phyloP scores from a whole-genome alignment of 2,797 vertebrate species.

The Centropyge bicolor region DNA sequence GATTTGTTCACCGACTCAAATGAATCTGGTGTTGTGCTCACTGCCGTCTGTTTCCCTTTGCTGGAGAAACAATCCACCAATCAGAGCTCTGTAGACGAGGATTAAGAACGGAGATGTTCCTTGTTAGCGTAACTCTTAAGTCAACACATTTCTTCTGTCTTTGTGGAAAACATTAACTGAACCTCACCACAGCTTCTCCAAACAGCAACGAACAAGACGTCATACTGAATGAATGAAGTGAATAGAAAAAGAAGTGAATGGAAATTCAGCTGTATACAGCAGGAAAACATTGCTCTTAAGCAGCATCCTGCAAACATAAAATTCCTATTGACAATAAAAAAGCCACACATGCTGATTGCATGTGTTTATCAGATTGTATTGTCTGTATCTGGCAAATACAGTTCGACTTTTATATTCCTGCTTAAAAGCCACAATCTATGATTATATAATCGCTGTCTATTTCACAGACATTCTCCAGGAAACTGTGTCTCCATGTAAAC shows the following conservation, averaged over 20 bases:
- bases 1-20: not conserved
- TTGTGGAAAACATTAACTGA: too few species aligned
- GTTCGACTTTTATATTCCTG: not conserved
- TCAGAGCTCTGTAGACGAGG: not conserved
- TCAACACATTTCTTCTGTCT: too few species aligned
- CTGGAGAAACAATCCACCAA: not conserved
- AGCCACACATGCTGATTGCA: not conserved
- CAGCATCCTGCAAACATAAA: not conserved
- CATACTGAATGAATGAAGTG: not conserved
- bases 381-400: not conserved
- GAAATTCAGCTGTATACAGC: not conserved
- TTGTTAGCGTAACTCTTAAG: too few species aligned
- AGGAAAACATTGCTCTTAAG: not conserved
- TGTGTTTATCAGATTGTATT: too few species aligned
- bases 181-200: too few species aligned
- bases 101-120: not conserved
- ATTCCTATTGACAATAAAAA: not conserved
- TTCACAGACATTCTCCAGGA: not conserved
- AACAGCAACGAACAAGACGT: not conserved
- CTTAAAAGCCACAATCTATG: not conserved
- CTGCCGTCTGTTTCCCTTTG: not conserved
- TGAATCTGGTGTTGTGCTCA: too few species aligned
- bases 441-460: not conserved
- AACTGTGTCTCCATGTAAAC: constrained; percentile 19
- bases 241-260: not conserved